These are phyloP conservation scores for Perca schrenkii DNA, from an alignment of 2,113 vertebrate species.

Conservation along the genomic window DNA sequence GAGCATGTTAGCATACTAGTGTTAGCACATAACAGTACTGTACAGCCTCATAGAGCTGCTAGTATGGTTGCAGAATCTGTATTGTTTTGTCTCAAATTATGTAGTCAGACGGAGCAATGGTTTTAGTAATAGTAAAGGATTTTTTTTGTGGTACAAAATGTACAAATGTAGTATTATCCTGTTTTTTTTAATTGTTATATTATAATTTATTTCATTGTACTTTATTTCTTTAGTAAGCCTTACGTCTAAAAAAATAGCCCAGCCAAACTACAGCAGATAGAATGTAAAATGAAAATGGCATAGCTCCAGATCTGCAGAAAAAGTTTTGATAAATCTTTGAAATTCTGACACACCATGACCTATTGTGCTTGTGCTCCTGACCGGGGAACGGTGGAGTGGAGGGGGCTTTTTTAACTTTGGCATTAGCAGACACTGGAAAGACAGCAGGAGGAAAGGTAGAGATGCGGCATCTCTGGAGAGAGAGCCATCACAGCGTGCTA, in stretches of 20 bases:
- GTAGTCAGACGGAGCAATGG: too few relatives aligned
- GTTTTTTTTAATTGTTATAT: not conserved
- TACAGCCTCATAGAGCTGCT: not conserved
- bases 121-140: not conserved
- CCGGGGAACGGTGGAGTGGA: not conserved
- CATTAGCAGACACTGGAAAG: slow-evolving; percentile 51
- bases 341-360: slow-evolving; percentile 39
- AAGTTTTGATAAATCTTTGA: slow-evolving; percentile 30
- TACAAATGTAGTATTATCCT: not conserved
- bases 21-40: too few relatives aligned
- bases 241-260: not conserved
- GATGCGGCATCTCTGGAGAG: slow-evolving; percentile 61
- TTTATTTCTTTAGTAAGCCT: too few relatives aligned
- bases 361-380: slow-evolving; percentile 36
- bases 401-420: slow-evolving; percentile 29
- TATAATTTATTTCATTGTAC: too few relatives aligned
- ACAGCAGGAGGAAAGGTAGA: slow-evolving; percentile 46
- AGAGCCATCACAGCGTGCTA: slow-evolving; percentile 57
- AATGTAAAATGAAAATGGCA: slow-evolving; percentile 19
- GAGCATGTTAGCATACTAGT: not conserved
- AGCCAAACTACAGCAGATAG: slow-evolving; percentile 30
- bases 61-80: not conserved
- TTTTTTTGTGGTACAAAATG: not conserved
- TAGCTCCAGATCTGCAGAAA: slow-evolving; percentile 27
- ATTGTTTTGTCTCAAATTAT: not conserved